Evolutionary conservation across 2,888 invertebrate species (phyloP).

Genomic region (Ommatoiulus sabulosus): DNA sequence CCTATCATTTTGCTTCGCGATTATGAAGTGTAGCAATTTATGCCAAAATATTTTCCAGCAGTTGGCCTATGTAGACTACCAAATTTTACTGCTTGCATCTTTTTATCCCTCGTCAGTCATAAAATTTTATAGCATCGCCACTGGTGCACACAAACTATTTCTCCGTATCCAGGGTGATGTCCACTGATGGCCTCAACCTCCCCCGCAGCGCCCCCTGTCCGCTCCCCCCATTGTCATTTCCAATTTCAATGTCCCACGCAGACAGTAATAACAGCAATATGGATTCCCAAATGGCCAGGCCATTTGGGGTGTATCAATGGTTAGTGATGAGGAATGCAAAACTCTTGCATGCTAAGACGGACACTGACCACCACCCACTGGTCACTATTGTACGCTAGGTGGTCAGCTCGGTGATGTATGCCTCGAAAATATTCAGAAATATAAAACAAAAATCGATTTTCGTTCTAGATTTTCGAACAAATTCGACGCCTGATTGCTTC

Average conservation of each 20-base stretch:
- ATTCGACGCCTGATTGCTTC: conserved; percentile 48
- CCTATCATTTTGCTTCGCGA: conserved; percentile 25
- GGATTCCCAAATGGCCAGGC: conserved; percentile 21
- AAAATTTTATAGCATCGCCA: conserved; percentile 31
- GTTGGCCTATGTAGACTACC: conserved; percentile 47
- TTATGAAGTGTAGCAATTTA: conserved; percentile 33
- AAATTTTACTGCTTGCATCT: conserved; percentile 47
- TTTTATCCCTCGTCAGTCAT: conserved; percentile 39
- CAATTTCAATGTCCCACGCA: conserved; percentile 45
- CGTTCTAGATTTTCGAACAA: conserved; percentile 22
- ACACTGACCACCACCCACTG: conserved; percentile 39
- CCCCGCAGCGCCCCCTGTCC: not conserved
- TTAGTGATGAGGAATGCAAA: conserved; percentile 48
- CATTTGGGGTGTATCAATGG: conserved; percentile 37
- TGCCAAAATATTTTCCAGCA: conserved; percentile 47
- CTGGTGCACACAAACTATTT: conserved; percentile 42
- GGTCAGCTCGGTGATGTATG: conserved; percentile 10
- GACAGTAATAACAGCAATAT: conserved; percentile 44
- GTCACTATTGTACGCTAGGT: conserved; percentile 30
- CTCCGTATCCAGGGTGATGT: conserved; percentile 25
- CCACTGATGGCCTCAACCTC: conserved; percentile 35
- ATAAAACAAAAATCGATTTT: conserved; percentile 42
- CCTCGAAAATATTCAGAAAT: conserved; percentile 13
- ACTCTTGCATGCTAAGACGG: conserved; percentile 39
- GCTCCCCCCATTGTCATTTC: conserved; percentile 17